Percentiles rank a stretch among this genome's conserved stretches.
phyloP scores from a whole-genome alignment of 1,140 invertebrate species.

The Drosophila pachea region DNA sequence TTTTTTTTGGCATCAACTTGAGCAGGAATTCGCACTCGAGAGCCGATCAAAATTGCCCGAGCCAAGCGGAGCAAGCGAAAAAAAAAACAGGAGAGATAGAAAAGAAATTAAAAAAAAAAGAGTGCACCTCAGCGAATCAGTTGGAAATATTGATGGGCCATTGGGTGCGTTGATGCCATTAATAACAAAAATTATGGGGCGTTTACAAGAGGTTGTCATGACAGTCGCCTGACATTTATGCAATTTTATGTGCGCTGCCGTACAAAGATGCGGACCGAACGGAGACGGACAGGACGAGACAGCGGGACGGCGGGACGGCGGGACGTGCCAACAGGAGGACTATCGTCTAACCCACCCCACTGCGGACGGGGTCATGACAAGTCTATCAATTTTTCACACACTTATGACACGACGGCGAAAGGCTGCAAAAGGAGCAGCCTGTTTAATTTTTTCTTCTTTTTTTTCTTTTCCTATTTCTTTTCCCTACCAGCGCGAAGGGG shows the following conservation, averaged over 20 bases:
- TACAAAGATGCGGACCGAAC: conserved; percentile 29
- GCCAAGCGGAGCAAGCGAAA: too few relatives aligned
- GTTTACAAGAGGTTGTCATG: conserved; percentile 77
- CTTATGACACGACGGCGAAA: conserved; percentile 59
- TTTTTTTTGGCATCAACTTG: neutral
- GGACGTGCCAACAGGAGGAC: conserved; percentile 4
- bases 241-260: conserved; percentile 60
- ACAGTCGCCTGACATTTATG: conserved; percentile 76
- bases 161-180: conserved; percentile 50
- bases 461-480: conserved; percentile 27
- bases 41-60: too few relatives aligned
- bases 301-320: neutral
- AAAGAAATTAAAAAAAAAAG: neutral
- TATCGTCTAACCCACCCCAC: conserved; percentile 54
- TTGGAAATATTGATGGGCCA: conserved; percentile 9
- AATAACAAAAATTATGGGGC: conserved; percentile 77
- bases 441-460: conserved; percentile 2
- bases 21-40: conserved; percentile 2
- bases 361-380: conserved; percentile 53
- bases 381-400: conserved; percentile 77
- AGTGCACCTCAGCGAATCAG: neutral
- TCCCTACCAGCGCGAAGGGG: conserved; percentile 46
- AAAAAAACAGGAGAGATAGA: neutral
- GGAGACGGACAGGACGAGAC: conserved; percentile 22
- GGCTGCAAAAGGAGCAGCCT: conserved; percentile 46